Evolutionary conservation across 2,113 vertebrate genomes (phyloP).

Genomic region (Hippotragus niger): DNA sequence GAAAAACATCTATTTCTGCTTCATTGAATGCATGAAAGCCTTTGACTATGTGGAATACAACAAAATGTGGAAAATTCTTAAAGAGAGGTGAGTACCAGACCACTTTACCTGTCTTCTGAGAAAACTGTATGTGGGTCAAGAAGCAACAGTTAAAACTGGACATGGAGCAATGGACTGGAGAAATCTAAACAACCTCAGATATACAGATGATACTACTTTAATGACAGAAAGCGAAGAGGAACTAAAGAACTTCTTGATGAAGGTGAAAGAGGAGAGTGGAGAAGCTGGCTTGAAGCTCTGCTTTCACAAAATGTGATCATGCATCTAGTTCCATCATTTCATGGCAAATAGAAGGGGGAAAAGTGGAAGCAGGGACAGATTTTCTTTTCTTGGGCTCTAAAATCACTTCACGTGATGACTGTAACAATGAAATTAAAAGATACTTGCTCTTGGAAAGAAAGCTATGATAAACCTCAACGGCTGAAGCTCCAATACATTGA

Average conservation of each 20-base stretch:
- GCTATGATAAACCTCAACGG: not conserved
- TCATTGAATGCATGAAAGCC: not conserved
- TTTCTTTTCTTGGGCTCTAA: not conserved
- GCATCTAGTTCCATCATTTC: not conserved
- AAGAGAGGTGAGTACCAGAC: not conserved
- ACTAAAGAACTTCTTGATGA: not conserved
- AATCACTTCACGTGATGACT: not conserved
- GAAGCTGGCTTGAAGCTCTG: not conserved
- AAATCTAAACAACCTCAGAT: not conserved
- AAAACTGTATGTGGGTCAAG: not conserved
- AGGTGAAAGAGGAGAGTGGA: not conserved
- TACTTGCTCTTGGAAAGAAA: not conserved
- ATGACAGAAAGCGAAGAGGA: not conserved
- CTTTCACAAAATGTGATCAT: not conserved
- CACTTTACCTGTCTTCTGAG: not conserved
- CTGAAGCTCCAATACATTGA: not conserved
- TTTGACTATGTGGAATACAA: not conserved
- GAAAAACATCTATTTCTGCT: not conserved
- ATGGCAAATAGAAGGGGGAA: not conserved
- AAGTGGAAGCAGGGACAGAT: not conserved
- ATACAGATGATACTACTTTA: not conserved
- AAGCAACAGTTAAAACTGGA: not conserved
- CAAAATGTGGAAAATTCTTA: not conserved
- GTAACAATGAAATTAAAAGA: not conserved
- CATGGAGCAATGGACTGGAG: not conserved